Conservation (phyloP, 2,113 vertebrate genomes). For the Oenanthe oenanthe region DNA sequence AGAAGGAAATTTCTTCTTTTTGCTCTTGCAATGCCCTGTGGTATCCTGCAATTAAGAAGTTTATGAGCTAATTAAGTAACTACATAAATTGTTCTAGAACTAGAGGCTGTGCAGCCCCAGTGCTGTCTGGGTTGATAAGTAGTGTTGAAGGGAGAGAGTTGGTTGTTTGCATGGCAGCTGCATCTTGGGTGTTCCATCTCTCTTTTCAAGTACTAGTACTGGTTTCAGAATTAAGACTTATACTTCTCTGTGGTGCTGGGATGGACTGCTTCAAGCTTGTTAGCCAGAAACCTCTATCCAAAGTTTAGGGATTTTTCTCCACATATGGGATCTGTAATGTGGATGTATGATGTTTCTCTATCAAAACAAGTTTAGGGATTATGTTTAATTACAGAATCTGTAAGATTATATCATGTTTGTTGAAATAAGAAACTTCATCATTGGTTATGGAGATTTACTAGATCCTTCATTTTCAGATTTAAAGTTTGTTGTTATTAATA, state of each 20-base stretch:
- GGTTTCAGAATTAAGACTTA: not conserved
- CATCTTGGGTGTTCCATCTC: not conserved
- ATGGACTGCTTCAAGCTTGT: not conserved
- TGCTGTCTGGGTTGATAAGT: not conserved
- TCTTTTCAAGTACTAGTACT: not conserved
- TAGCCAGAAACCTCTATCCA: not conserved
- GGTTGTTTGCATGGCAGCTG: not conserved
- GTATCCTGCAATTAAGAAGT: not conserved
- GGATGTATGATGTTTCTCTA: not conserved
- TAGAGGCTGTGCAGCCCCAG: not conserved
- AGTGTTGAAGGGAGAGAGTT: not conserved
- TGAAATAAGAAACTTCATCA: not conserved
- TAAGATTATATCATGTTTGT: not conserved
- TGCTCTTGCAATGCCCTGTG: not conserved
- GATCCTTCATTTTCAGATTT: not conserved
- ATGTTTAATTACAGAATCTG: not conserved
- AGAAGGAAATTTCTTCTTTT: not conserved
- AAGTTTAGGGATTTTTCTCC: not conserved
- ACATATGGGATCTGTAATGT: not conserved
- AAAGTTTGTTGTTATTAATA: not conserved
- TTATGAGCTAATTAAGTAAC: not conserved
- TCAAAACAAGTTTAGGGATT: not conserved
- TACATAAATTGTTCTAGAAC: not conserved
- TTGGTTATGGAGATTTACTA: not conserved
- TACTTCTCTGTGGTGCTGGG: not conserved